Percentiles rank a stretch among this genome's conserved stretches.
Evolutionary conservation across 2,888 invertebrate genomes (phyloP).

Genomic region (Cremastinae sp.): DNA sequence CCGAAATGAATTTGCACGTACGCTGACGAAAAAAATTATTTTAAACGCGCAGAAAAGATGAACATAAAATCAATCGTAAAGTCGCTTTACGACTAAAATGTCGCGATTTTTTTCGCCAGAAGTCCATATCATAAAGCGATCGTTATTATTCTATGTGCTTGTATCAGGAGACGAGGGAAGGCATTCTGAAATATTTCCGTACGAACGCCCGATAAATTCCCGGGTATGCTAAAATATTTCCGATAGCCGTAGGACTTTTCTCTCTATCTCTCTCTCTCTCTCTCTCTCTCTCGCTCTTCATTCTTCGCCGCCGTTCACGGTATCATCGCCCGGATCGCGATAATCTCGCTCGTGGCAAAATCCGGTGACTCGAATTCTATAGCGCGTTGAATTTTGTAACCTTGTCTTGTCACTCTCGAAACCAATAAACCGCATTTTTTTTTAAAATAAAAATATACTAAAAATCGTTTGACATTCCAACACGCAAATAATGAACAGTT

Average conservation of each 20-base stretch:
- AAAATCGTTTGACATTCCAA: no score
- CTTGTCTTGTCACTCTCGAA: not conserved
- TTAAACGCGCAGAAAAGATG: no score
- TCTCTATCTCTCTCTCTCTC: slow-evolving; percentile 27
- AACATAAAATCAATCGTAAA: no score
- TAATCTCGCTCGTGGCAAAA: slow-evolving; percentile 56
- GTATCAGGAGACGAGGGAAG: slow-evolving; percentile 63
- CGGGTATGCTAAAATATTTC: slow-evolving; percentile 75
- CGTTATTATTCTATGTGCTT: slow-evolving; percentile 16
- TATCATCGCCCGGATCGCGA: slow-evolving; percentile 66
- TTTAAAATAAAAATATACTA: no score
- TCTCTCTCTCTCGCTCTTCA: slow-evolving; percentile 20
- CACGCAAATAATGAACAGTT: no score
- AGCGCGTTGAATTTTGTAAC: slow-evolving; percentile 49
- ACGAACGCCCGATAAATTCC: slow-evolving; percentile 76
- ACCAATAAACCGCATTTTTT: no score
- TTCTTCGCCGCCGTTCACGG: slow-evolving; percentile 2
- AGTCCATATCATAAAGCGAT: slow-evolving; percentile 13
- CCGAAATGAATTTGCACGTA: no score
- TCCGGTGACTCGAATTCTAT: slow-evolving; percentile 44
- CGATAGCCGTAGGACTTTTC: slow-evolving; percentile 70
- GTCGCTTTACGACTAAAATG: slow-evolving; percentile 30
- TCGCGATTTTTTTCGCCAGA: slow-evolving; percentile 53
- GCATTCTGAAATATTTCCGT: slow-evolving; percentile 77
- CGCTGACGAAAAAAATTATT: no score